Base-by-base conservation (phyloP, 2,888 invertebrate genomes). In the Parthenolecanium corni region DNA sequence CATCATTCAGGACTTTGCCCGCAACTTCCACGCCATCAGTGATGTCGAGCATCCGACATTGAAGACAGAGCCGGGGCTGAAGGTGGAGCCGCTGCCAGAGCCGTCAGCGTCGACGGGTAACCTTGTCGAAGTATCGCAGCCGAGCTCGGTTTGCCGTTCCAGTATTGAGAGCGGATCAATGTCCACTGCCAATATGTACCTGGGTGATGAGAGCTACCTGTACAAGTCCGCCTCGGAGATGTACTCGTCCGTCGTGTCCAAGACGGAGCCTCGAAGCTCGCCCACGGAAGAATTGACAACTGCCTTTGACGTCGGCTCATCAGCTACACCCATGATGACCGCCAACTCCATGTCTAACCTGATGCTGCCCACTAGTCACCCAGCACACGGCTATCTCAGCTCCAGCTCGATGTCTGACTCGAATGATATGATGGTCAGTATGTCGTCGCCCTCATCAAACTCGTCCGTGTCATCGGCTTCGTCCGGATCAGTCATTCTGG, bases 71-170 rank as follows among this genome's bases (percentile, higher is more conserved):
- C 20, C 47, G 2, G 47, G 23, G n/a, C 61, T 49, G 21, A 61
- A 61, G 36, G 18, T 61, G 11, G 61, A 61, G 23, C 61, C 61
- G 0, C 18, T 51, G 18, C 18, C 40, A 11, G 44, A 56, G 5
- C n/a, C 51, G 9, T 21, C 36, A 5, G 14, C 31, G 36, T n/a
- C n/a, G n/a, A n/a, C n/a, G n/a, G n/a, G n/a, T n/a, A n/a, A n/a
- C n/a, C n/a, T n/a, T n/a, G n/a, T n/a, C n/a, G n/a, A n/a, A n/a
- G 2, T 49, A 14, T 49, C 36, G 9, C 40, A 61, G 12, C 9
- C 36, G 49, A 38, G 18, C 4, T 6, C 6, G 14, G 38, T 36
- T 1, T 12, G 12, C 40, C 40, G 12, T 1, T 23, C 61, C 20
- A 20, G 49, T 58, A 21, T 38, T 12, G 38, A 58, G 23, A 14